phyloP scores from a whole-genome alignment of 2,888 invertebrate genomes.

The Nomada goodeniana region DNA sequence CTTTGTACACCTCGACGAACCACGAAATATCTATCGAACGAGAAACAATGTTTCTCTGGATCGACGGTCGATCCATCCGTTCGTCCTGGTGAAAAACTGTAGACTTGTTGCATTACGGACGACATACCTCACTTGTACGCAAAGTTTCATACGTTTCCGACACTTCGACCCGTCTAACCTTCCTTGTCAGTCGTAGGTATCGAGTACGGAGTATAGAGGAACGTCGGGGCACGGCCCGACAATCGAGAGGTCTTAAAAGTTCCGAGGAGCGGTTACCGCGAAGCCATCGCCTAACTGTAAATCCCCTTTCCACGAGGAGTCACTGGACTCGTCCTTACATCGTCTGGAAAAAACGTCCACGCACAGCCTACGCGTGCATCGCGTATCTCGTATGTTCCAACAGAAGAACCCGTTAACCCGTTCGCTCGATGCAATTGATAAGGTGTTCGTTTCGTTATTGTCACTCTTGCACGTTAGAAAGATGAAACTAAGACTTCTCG shows the following conservation, averaged over 20 bases:
- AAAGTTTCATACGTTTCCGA: too few species aligned
- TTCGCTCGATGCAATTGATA: conserved; percentile 1
- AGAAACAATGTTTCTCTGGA: not conserved
- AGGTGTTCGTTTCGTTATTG: not conserved
- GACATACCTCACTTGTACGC: too few species aligned
- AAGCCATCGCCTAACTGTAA: conserved; percentile 65
- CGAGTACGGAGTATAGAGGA: not conserved
- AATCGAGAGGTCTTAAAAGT: not conserved
- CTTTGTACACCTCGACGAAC: not conserved
- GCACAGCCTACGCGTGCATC: conserved; percentile 5
- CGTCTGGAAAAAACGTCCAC: conserved; percentile 29
- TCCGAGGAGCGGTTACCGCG: conserved; percentile 4
- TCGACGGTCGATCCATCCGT: not conserved
- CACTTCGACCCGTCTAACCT: too few species aligned
- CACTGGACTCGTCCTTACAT: conserved; percentile 37
- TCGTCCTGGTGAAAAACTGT: not conserved
- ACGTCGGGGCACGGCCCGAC: not conserved
- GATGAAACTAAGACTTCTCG: not conserved
- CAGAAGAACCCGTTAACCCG: conserved; percentile 28
- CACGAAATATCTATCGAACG: not conserved
- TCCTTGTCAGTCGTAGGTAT: too few species aligned
- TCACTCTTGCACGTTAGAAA: not conserved
- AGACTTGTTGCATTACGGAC: too few species aligned
- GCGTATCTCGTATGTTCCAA: not conserved
- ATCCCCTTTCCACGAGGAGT: conserved; percentile 43